These are phyloP conservation scores for Diaprepes abbreviatus DNA, from an alignment of 2,888 invertebrate species.

Conservation along the genomic window DNA sequence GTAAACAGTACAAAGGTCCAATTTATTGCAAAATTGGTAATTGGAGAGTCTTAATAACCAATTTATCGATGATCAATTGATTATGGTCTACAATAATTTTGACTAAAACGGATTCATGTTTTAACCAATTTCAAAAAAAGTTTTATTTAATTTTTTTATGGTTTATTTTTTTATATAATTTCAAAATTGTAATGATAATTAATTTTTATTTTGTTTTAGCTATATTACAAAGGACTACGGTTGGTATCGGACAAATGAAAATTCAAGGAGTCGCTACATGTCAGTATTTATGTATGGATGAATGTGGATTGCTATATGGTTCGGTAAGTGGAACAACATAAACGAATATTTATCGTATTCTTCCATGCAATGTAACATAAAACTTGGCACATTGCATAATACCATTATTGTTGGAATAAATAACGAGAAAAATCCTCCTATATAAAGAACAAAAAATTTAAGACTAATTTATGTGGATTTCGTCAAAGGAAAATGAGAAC, in stretches of 20 bases:
- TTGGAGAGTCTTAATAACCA: no score
- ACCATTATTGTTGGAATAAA: background rate
- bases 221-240: slow-evolving; percentile 78
- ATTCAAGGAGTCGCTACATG: slow-evolving; percentile 91
- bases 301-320: slow-evolving; percentile 88
- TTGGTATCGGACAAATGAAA: slow-evolving; percentile 85
- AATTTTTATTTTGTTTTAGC: slow-evolving; percentile 71
- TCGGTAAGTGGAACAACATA: slow-evolving; percentile 79
- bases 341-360: no score
- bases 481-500: background rate
- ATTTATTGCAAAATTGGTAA: no score
- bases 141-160: no score
- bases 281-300: slow-evolving; percentile 91
- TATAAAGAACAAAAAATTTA: background rate
- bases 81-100: no score
- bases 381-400: slow-evolving; percentile 17
- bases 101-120: no score
- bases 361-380: background rate
- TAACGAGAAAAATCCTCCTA: background rate
- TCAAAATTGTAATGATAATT: no score
- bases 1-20: no score
- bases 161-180: no score
- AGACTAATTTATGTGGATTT: slow-evolving; percentile 1
- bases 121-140: no score
- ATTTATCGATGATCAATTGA: no score